phyloP scores from a whole-genome alignment of 2,113 vertebrate genomes.

The Clarias gariepinus region DNA sequence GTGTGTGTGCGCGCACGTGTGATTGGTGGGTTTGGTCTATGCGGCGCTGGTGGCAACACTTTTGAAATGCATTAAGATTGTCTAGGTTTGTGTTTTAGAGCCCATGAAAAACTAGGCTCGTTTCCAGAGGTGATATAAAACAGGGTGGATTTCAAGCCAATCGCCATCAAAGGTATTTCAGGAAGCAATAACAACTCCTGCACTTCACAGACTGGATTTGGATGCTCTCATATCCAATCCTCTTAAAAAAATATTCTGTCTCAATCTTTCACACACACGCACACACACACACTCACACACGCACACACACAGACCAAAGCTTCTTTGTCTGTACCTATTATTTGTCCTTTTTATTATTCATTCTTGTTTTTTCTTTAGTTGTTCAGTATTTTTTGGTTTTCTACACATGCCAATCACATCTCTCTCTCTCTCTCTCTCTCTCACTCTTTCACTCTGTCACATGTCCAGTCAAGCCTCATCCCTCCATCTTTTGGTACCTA shows the following conservation, averaged over 20 bases:
- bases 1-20: constrained; percentile 51
- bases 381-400: neutral
- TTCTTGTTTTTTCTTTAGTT: neutral
- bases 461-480: neutral
- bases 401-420: neutral
- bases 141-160: constrained; percentile 35
- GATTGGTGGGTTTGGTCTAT: constrained; percentile 63
- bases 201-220: constrained; percentile 25
- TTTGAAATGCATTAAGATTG: constrained; percentile 60
- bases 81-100: constrained; percentile 39
- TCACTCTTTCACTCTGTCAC: neutral
- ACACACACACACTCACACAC: neutral
- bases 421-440: neutral
- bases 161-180: constrained; percentile 32
- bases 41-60: constrained; percentile 54
- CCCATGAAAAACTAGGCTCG: constrained; percentile 30
- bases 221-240: constrained; percentile 17
- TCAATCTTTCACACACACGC: neutral
- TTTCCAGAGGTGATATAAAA: constrained; percentile 54
- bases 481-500: constrained; percentile 58
- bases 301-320: neutral
- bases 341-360: constrained; percentile 6
- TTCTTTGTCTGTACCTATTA: neutral
- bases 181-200: constrained; percentile 28
- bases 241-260: constrained; percentile 14